phyloP scores from a whole-genome alignment of 2,888 invertebrate species.

The Nomada hirtipes region DNA sequence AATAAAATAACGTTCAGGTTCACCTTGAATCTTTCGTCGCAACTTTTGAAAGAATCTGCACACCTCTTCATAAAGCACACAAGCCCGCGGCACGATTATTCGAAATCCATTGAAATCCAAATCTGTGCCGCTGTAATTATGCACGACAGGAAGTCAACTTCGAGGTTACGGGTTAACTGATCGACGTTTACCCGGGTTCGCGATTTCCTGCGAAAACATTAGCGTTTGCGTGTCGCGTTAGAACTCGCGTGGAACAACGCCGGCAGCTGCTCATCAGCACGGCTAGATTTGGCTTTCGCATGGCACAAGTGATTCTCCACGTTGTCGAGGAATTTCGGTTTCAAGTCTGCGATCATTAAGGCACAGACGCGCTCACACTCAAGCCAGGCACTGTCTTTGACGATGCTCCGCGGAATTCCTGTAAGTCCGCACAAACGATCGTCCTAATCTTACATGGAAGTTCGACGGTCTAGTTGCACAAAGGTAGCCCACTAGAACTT shows the following conservation, averaged over 20 bases:
- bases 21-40: too few species aligned
- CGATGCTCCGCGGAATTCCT: constrained; percentile 38
- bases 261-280: constrained; percentile 56
- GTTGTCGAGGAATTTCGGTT: constrained; percentile 56
- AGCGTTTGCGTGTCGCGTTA: constrained; percentile 41
- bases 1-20: too few species aligned
- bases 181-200: constrained; percentile 34
- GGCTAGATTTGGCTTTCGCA: constrained; percentile 52
- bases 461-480: constrained; percentile 45
- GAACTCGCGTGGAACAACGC: constrained; percentile 38
- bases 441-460: constrained; percentile 57
- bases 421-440: constrained; percentile 56
- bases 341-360: constrained; percentile 58
- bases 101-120: not conserved
- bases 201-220: constrained; percentile 48
- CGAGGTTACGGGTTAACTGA: constrained; percentile 20
- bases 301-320: constrained; percentile 47
- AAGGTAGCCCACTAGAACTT: constrained; percentile 41
- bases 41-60: too few species aligned
- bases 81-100: not conserved
- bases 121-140: not conserved
- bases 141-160: not conserved
- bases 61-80: too few species aligned
- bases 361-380: not conserved
- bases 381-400: constrained; percentile 38